Evolutionary conservation across 2,888 invertebrate species (phyloP).

Genomic region (Heliconius ismenius): DNA sequence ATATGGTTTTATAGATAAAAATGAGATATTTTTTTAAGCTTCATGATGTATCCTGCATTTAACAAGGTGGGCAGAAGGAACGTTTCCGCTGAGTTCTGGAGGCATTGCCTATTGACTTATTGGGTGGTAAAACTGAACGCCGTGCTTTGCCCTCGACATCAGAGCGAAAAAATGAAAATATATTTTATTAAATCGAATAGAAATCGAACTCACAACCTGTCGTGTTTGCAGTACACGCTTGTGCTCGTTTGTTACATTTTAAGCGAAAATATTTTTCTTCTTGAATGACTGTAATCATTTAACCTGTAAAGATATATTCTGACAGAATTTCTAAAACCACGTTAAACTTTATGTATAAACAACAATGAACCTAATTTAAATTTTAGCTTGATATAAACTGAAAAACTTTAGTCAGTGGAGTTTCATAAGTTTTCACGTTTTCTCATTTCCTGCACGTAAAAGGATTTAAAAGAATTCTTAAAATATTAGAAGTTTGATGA

Average conservation of each 20-base stretch:
- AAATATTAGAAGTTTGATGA: conserved; percentile 9
- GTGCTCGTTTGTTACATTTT: neutral
- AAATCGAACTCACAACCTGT: too few relatives aligned
- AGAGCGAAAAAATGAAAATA: too few relatives aligned
- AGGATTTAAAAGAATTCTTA: conserved; percentile 34
- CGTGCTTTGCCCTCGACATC: too few relatives aligned
- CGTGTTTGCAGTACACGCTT: neutral
- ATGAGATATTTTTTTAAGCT: neutral
- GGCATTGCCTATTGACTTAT: too few relatives aligned
- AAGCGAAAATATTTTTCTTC: neutral
- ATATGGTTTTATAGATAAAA: neutral
- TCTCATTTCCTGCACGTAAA: conserved; percentile 37
- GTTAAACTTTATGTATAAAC: conserved; percentile 23
- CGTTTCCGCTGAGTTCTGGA: too few relatives aligned
- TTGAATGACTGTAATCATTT: neutral
- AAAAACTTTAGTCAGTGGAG: conserved; percentile 34
- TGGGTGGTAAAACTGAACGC: too few relatives aligned
- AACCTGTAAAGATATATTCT: conserved; percentile 7
- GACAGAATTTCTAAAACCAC: conserved; percentile 11
- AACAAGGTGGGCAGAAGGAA: too few relatives aligned
- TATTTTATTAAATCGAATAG: too few relatives aligned
- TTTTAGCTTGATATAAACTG: conserved; percentile 26
- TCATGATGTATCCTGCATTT: too few relatives aligned
- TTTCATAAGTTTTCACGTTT: conserved; percentile 35
- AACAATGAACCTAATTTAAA: conserved; percentile 32